phyloP scores from a whole-genome alignment of 2,113 vertebrate species.

The Vicugna pacos region DNA sequence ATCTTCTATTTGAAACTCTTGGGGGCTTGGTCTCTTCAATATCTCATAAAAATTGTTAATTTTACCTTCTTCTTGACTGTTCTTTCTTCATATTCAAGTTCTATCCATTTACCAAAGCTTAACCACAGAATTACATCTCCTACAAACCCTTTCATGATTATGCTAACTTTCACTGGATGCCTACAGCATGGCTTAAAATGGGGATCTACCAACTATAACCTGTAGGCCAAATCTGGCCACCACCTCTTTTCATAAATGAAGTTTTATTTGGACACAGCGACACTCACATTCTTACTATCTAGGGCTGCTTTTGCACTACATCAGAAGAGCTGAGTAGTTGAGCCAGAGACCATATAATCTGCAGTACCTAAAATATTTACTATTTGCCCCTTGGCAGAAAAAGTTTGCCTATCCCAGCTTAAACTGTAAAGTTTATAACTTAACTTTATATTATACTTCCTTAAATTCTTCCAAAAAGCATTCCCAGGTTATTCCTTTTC shows the following conservation, averaged over 20 bases:
- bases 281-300: not conserved
- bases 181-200: not conserved
- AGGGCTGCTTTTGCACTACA: not conserved
- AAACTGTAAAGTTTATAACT: not conserved
- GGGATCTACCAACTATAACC: not conserved
- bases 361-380: constrained; percentile 30
- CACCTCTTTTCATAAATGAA: constrained; percentile 21
- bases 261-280: not conserved
- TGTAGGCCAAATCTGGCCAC: not conserved
- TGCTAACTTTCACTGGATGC: not conserved
- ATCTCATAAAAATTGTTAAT: constrained; percentile 1
- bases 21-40: not conserved
- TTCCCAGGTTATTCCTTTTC: not conserved
- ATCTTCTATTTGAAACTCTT: not conserved
- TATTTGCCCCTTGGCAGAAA: constrained; percentile 24
- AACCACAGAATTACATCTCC: not conserved
- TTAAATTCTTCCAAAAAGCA: constrained; percentile 9
- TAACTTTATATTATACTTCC: not conserved
- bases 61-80: not conserved
- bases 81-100: constrained; percentile 13
- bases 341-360: not conserved
- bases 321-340: not conserved
- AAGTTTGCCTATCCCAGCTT: not conserved
- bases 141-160: not conserved
- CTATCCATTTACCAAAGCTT: not conserved